Evolutionary conservation across 2,113 vertebrate species (phyloP).

Genomic region (Forbesichthys papilliferus): DNA sequence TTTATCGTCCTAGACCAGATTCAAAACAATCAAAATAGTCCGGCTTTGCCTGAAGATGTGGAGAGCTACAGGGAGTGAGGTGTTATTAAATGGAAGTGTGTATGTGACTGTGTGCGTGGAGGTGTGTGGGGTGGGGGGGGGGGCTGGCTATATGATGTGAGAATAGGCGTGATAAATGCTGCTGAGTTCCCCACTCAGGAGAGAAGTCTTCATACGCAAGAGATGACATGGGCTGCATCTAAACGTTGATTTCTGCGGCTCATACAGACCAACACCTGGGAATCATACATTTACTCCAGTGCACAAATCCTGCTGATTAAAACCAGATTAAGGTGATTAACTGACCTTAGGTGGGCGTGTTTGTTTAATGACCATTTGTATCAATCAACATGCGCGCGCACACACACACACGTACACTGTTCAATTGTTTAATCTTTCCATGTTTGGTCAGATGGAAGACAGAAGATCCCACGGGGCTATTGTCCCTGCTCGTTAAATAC

Average conservation of each 20-base stretch:
- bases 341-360: not conserved
- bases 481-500: no score
- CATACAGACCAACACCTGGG: conserved; percentile 30
- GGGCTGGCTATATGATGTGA: no score
- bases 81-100: conserved; percentile 5
- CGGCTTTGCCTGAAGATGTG: conserved; percentile 3
- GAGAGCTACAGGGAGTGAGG: not conserved
- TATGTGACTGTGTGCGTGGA: not conserved
- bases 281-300: conserved; percentile 41
- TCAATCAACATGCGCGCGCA: no score
- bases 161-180: conserved; percentile 20
- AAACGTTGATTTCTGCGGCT: conserved; percentile 43
- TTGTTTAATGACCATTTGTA: conserved; percentile 1
- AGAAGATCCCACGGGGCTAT: no score
- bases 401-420: no score
- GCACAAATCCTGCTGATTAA: conserved; percentile 35
- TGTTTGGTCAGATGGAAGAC: no score
- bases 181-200: conserved; percentile 18
- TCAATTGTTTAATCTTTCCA: no score
- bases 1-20: not conserved
- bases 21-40: conserved; percentile 13
- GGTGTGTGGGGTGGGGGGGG: no score
- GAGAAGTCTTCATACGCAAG: conserved; percentile 22
- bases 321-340: conserved; percentile 33
- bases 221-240: conserved; percentile 47